Evolutionary conservation across 2,113 vertebrate species (phyloP), one percentile per base, ranked within the genome.

Genomic region (Galeopterus variegatus): DNA sequence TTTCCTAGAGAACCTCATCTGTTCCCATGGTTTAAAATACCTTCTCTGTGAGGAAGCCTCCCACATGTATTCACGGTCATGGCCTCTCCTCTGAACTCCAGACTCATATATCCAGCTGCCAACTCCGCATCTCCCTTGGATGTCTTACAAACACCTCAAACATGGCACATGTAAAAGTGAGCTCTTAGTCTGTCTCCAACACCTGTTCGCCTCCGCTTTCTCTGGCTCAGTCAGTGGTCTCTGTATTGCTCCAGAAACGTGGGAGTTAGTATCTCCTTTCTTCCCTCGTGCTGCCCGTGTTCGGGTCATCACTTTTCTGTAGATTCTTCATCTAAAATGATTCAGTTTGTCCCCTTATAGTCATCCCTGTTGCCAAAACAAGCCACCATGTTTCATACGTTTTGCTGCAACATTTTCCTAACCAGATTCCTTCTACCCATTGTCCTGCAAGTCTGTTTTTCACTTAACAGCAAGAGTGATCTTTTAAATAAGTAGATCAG

Each of bases 401-500:
- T 82, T 65, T 36, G 31, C 67, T 73, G 41, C 23, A 14, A 5
- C n/a, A 2, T 1, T 21, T 60, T 89, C 41, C 76, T 31, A 36
- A 45, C 50, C 41, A 33, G 11, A 41, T 80, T 85, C 21, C 24
- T 79, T 64, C 87, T 6, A 17, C n/a, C 24, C 65, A 21, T 17
- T 82, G 48, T 48, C 52, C 65, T 83, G 23, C 15, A 24, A 26
- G 48, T 21, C 82, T 45, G 0, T 62, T 88, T 33, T 80, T 80
- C 48, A 19, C 33, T 11, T 60, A 82, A 64, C 76, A 87, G 41
- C 69, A 82, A 52, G 36, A 18, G 33, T 60, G 64, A 82, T 18
- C 67, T 69, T 87, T 87, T 92, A 77, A 82, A 96, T 93, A 93
- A 88, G 26, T 12, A 26, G 64, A 50, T 90, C 50, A 1, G 33